These are phyloP conservation scores for Ommatoiulus sabulosus DNA, from an alignment of 2,888 invertebrate species.

Conservation along the genomic window DNA sequence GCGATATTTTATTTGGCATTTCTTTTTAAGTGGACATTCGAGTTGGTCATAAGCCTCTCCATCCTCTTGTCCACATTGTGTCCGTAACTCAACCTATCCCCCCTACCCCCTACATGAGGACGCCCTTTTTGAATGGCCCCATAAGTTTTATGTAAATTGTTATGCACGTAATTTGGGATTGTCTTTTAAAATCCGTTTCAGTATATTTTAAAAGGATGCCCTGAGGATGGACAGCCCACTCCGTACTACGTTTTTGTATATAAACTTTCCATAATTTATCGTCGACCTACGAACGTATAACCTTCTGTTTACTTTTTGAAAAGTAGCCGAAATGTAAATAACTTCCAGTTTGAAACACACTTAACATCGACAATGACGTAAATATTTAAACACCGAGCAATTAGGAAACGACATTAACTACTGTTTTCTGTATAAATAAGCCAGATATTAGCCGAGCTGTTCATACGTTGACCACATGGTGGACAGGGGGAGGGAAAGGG, in stretches of 20 bases:
- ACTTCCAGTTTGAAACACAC: not conserved
- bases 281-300: not conserved
- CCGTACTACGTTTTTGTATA: not conserved
- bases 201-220: no score
- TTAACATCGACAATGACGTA: not conserved
- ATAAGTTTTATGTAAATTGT: no score
- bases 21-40: no score
- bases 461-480: slow-evolving; percentile 20
- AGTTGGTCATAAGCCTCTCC: no score
- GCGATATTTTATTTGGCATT: no score
- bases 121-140: no score
- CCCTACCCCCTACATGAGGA: no score
- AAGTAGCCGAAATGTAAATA: slow-evolving; percentile 6
- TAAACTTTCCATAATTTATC: not conserved
- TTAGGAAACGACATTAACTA: not conserved
- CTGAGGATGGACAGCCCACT: not conserved
- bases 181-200: no score
- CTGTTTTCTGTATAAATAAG: not conserved
- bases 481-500: not conserved
- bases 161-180: no score
- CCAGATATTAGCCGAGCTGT: not conserved
- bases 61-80: no score
- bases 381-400: not conserved
- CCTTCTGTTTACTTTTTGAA: not conserved
- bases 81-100: no score